Evolutionary conservation across 92 coral and sea anemone genomes (phyloP).

Genomic region (Isaurus tuberculatus): DNA sequence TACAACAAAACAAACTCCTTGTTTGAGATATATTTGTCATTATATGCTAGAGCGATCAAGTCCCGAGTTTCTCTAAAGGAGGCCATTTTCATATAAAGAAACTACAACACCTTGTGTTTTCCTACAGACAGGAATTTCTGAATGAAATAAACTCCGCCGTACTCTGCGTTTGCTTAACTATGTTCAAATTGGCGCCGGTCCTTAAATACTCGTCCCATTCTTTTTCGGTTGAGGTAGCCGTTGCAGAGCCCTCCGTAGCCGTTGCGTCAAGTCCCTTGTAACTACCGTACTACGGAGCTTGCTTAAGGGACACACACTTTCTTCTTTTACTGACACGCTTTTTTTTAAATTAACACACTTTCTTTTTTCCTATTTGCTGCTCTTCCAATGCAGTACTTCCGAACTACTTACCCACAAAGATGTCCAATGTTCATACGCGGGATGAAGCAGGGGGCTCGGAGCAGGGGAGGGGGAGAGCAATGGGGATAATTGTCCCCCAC

Average conservation of each 20-base stretch:
- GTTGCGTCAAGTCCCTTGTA: conserved; percentile 41
- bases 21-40: background rate
- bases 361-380: too few relatives aligned
- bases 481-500: too few relatives aligned
- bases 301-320: too few relatives aligned
- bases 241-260: conserved; percentile 6
- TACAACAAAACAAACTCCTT: conserved; percentile 4
- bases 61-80: conserved; percentile 19
- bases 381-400: too few relatives aligned
- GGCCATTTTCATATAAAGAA: background rate
- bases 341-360: too few relatives aligned
- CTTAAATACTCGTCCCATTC: conserved; percentile 22
- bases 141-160: background rate
- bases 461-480: too few relatives aligned
- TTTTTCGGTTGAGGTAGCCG: conserved; percentile 16
- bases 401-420: too few relatives aligned
- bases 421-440: too few relatives aligned
- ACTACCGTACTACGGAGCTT: too few relatives aligned
- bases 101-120: background rate
- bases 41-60: background rate
- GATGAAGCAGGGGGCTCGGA: too few relatives aligned
- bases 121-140: too few relatives aligned
- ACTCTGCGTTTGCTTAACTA: conserved; percentile 11
- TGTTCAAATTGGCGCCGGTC: conserved; percentile 31
- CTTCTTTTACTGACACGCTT: too few relatives aligned